Evolutionary conservation across 2,888 invertebrate genomes (phyloP), one percentile per base, ranked within the genome.

Genomic region (Lasioglossum pauxillum): DNA sequence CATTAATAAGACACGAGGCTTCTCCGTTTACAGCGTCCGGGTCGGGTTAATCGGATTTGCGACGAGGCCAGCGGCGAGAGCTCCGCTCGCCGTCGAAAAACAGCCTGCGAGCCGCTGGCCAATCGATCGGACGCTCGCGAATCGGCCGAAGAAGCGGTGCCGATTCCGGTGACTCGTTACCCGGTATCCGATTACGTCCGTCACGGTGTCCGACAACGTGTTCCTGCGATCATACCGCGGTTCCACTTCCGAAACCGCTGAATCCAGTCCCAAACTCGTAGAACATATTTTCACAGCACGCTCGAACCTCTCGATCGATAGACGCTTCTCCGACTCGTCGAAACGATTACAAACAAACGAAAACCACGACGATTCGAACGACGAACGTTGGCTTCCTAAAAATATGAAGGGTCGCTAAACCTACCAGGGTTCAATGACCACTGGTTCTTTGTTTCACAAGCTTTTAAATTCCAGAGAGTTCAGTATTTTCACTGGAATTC

Each of bases 21-120:
- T 88, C 88, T 88, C 83, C 83, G 87, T 81, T 87, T 84, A 85
- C 86, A 80, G 73, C 83, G 77, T 73, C 53, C 82, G 82, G 84
- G 88, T 85, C 84, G 73, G 86, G 84, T 89, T 89, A 88, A 88
- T 88, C 88, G 86, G 88, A 88, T 89, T 88, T 88, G 80, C 86
- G 86, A 83, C 83, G 80, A 81, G 82, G 82, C 84, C 82, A 60
- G 35, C 76, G 83, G 78, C 88, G 88, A 88, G 83, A 60, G 60
- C 27, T 60, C 76, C 2, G 0, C 72, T 53, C 78, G 23, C 53
- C 77, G 80, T 80, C 78, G 79, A 86, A 87, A 87, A 86, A 67
- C 78, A 64, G 84, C 81, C 71, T 60, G 78, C 23, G 49, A 49
- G 75, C 57, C 67, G 71, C 23, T 14, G 38, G 41, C 75, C 86